Conservation (phyloP, 2,113 vertebrate genomes). For the Callionymus lyra region DNA sequence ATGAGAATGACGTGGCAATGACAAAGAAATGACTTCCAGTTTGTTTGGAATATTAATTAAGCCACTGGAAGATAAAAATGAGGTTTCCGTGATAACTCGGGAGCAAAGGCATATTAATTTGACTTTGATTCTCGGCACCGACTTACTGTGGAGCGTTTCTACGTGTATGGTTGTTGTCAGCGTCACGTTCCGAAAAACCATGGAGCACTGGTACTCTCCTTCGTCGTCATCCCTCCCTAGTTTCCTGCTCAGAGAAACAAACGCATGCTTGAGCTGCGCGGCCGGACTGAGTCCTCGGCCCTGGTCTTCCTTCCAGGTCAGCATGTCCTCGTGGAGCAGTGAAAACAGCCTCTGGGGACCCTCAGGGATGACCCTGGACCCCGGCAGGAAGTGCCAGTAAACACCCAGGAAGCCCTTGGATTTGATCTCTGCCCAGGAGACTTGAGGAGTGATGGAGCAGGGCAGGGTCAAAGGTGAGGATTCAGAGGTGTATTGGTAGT, state of each 20-base stretch:
- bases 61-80: slow-evolving; percentile 5
- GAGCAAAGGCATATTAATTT: neutral
- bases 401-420: slow-evolving; percentile 2
- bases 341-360: neutral
- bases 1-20: slow-evolving; percentile 16
- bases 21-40: neutral
- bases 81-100: neutral
- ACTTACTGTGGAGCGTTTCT: slow-evolving; percentile 59
- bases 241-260: slow-evolving; percentile 24
- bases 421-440: slow-evolving; percentile 30
- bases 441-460: slow-evolving; percentile 25
- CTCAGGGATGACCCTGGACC: fast-evolving
- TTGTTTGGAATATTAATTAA: slow-evolving; percentile 11
- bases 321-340: neutral
- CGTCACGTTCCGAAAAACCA: slow-evolving; percentile 11
- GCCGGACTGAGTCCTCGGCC: fast-evolving
- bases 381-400: slow-evolving; percentile 47
- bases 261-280: fast-evolving
- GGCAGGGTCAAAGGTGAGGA: slow-evolving; percentile 16
- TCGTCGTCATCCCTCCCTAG: slow-evolving; percentile 1
- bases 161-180: slow-evolving; percentile 20
- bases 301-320: neutral
- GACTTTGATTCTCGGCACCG: neutral
- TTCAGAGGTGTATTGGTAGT: slow-evolving; percentile 31
- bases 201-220: slow-evolving; percentile 43